Evolutionary conservation across 2,113 vertebrate species (phyloP).

Genomic region (Cochlearius cochlearius): DNA sequence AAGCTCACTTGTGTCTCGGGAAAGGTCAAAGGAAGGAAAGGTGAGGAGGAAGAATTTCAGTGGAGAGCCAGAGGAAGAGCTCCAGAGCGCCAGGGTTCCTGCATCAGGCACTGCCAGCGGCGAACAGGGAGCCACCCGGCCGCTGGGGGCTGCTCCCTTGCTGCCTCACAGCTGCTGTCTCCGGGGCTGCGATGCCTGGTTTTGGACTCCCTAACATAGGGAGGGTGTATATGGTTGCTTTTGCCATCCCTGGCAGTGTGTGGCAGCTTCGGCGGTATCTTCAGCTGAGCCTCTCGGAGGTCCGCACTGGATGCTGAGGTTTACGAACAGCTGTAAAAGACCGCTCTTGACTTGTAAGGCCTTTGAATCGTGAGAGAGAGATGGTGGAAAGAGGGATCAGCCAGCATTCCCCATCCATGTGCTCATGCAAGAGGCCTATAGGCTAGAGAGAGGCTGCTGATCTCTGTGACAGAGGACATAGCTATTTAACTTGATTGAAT

Average conservation of each 20-base stretch:
- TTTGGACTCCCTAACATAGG: not conserved
- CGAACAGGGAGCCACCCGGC: rapidly evolving
- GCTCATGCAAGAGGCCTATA: not conserved
- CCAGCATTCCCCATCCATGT: not conserved
- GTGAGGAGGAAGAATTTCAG: not conserved
- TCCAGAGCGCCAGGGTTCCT: not conserved
- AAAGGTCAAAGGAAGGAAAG: not conserved
- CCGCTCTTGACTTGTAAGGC: not conserved
- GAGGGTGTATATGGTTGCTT: not conserved
- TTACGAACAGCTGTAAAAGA: not conserved
- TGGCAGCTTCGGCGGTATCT: too few relatives aligned
- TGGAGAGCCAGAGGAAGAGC: not conserved
- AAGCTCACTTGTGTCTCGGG: not conserved
- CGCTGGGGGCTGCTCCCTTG: too few relatives aligned
- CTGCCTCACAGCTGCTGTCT: not conserved
- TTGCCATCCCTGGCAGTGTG: not conserved
- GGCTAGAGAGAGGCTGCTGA: not conserved
- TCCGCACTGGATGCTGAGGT: not conserved
- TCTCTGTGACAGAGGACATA: not conserved
- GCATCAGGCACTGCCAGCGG: not conserved
- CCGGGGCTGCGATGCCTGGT: rapidly evolving
- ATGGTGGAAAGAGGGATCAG: not conserved
- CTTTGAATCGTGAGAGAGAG: not conserved
- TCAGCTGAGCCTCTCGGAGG: not conserved
- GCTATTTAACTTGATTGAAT: not conserved